phyloP scores from a whole-genome alignment of 92 coral and sea anemone genomes.

The Palythoa grandiflora region DNA sequence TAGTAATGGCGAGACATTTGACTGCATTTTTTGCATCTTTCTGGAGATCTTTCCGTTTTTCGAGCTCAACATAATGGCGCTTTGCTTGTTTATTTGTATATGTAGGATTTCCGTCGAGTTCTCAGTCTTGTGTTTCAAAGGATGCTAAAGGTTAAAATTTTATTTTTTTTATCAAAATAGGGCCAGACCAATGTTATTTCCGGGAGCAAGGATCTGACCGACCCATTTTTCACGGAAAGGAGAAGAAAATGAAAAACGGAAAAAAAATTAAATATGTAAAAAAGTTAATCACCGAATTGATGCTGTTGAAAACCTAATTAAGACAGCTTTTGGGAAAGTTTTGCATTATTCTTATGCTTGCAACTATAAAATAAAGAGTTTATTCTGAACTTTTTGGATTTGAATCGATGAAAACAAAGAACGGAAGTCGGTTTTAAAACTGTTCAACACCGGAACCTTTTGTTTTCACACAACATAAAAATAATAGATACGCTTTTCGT shows the following conservation, averaged over 20 bases:
- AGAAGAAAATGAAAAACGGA: neutral
- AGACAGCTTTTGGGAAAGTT: too few relatives aligned
- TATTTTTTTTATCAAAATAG: neutral
- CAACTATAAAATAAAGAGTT: too few relatives aligned
- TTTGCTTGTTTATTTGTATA: neutral
- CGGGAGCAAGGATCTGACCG: neutral
- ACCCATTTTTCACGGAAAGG: neutral
- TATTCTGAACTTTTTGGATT: too few relatives aligned
- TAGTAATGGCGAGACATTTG: neutral
- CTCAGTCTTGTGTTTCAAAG: neutral
- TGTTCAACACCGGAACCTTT: too few relatives aligned
- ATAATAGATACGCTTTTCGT: neutral
- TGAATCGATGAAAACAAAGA: too few relatives aligned
- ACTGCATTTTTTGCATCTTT: neutral
- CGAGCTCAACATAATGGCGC: neutral
- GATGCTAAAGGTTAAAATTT: neutral
- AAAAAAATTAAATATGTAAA: too few relatives aligned
- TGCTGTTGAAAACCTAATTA: too few relatives aligned
- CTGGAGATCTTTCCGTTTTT: neutral
- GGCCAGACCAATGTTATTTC: neutral
- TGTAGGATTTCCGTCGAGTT: slow-evolving; percentile 1
- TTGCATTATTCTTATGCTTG: too few relatives aligned
- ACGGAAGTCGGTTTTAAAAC: too few relatives aligned
- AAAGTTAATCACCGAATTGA: too few relatives aligned
- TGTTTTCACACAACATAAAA: too few relatives aligned